These are phyloP conservation scores for Perca schrenkii DNA, from an alignment of 2,113 vertebrate species.

Conservation along the genomic window DNA sequence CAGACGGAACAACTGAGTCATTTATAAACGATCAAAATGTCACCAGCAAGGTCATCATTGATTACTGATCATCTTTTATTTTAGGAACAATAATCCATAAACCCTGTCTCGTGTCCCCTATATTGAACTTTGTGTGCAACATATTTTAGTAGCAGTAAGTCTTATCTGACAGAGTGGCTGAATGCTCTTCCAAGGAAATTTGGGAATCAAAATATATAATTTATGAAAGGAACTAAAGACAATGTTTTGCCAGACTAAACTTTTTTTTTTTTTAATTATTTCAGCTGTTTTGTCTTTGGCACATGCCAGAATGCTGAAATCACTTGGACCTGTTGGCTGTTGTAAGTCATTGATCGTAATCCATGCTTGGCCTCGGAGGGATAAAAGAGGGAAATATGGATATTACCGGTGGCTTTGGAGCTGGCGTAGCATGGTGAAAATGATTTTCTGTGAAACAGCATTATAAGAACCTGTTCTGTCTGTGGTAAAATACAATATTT, in stretches of 20 bases:
- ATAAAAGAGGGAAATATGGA: slow-evolving; percentile 58
- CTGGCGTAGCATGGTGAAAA: slow-evolving; percentile 34
- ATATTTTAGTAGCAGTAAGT: neutral
- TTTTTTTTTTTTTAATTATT: slow-evolving; percentile 24
- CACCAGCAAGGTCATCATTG: neutral
- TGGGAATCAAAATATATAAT: slow-evolving; percentile 43
- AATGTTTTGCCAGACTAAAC: slow-evolving; percentile 36
- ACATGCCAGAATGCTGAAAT: slow-evolving; percentile 47
- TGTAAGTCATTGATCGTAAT: slow-evolving; percentile 66
- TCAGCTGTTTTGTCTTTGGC: slow-evolving; percentile 59
- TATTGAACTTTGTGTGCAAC: neutral
- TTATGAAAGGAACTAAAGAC: slow-evolving; percentile 32
- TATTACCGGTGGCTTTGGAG: slow-evolving; percentile 61
- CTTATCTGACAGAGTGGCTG: neutral
- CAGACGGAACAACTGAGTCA: slow-evolving; percentile 41
- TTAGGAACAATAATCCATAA: neutral
- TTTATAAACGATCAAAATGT: slow-evolving; percentile 22
- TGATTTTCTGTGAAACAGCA: slow-evolving; percentile 44
- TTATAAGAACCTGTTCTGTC: slow-evolving; percentile 30
- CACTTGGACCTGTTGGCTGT: slow-evolving; percentile 36
- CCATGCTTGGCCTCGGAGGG: slow-evolving; percentile 40
- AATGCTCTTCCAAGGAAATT: slow-evolving; percentile 11
- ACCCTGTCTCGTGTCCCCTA: neutral
- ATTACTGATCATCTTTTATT: neutral
- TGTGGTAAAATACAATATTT: slow-evolving; percentile 26